Evolutionary conservation across 1,140 invertebrate genomes (phyloP).

Genomic region (Drosophila ambigua): DNA sequence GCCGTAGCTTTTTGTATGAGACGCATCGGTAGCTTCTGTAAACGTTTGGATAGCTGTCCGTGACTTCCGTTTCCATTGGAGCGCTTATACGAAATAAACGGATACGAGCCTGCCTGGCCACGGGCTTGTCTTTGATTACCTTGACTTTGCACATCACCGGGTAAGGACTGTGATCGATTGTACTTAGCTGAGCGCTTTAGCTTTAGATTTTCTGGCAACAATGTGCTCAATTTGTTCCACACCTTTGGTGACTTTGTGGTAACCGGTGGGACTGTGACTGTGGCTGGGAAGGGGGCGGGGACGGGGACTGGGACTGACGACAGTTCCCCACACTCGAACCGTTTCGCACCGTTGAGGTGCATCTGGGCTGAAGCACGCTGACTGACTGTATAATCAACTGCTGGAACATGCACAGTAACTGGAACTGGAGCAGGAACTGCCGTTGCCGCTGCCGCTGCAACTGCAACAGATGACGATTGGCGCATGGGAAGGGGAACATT

Average conservation of each 20-base stretch:
- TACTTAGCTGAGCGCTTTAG: constrained; percentile 87
- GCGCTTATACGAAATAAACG: constrained; percentile 47
- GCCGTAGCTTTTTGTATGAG: constrained; percentile 46
- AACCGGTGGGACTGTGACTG: no score
- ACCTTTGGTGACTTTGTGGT: constrained; percentile 80
- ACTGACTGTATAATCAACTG: neutral
- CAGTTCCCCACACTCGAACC: no score
- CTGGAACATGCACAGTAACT: no score
- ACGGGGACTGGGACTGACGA: no score
- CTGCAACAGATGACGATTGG: neutral
- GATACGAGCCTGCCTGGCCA: constrained; percentile 64
- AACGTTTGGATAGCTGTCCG: constrained; percentile 61
- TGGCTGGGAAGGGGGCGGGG: no score
- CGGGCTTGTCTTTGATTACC: constrained; percentile 50
- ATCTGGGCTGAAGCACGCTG: neutral
- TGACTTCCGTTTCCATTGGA: constrained; percentile 25
- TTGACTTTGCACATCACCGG: constrained; percentile 86
- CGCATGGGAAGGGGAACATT: neutral
- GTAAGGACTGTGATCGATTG: constrained; percentile 91
- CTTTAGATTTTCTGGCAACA: constrained; percentile 91
- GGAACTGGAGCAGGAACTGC: no score
- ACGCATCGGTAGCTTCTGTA: constrained; percentile 65
- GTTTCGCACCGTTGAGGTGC: no score
- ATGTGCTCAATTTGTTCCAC: constrained; percentile 85
- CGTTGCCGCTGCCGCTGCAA: no score